A percentile compares a stretch with the other conserved stretches of the same genome.
Evolutionary conservation across 2,113 vertebrate genomes (phyloP).

Genomic region (Gadus macrocephalus): DNA sequence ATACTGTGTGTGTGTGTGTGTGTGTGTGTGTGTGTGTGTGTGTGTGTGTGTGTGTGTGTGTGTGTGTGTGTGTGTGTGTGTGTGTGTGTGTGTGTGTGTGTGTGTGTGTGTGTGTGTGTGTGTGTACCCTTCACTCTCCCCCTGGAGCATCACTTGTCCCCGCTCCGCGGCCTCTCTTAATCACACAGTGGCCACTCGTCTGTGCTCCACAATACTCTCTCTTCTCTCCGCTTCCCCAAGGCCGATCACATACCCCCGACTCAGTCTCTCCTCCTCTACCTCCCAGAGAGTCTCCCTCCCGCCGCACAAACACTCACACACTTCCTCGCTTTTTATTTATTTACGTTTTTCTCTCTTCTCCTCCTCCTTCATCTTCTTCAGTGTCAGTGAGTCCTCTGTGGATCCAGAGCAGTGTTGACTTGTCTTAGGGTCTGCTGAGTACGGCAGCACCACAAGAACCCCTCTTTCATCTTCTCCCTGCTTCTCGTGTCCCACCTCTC

Average conservation of each 20-base stretch:
- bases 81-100: too few relatives aligned
- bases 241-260: constrained; percentile 24
- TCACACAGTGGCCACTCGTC: background rate
- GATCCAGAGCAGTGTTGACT: too few relatives aligned
- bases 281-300: background rate
- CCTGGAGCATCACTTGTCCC: background rate
- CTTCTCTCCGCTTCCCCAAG: constrained; percentile 4
- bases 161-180: constrained; percentile 11
- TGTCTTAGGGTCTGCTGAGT: too few relatives aligned
- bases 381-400: too few relatives aligned
- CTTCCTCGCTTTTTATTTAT: background rate
- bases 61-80: background rate
- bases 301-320: constrained; percentile 7
- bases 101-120: too few relatives aligned
- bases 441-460: background rate
- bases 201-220: constrained; percentile 23
- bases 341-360: too few relatives aligned
- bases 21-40: too few relatives aligned
- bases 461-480: constrained; percentile 40
- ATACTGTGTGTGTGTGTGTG: background rate
- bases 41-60: too few relatives aligned
- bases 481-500: constrained; percentile 34
- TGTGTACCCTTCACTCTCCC: background rate
- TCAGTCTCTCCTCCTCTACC: constrained; percentile 11
- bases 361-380: too few relatives aligned